phyloP scores from a whole-genome alignment of 2,113 vertebrate species.

The Potamarius usumacintae region DNA sequence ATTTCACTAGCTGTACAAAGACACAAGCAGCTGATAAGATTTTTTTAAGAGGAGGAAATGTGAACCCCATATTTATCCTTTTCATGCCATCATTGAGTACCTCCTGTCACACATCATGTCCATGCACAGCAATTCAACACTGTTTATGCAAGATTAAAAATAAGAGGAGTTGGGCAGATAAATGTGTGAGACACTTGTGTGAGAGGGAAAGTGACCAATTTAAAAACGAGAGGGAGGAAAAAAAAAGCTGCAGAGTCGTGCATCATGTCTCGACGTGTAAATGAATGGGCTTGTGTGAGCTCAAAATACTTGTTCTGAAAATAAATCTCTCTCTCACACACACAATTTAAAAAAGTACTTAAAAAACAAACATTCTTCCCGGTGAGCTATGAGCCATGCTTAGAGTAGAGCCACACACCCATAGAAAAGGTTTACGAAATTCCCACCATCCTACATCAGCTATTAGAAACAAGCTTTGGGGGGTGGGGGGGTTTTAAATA shows the following conservation, averaged over 20 bases:
- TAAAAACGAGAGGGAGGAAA: neutral
- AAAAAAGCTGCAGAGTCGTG: neutral
- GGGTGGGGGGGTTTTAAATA: neutral
- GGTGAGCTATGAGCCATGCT: neutral
- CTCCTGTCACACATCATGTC: neutral
- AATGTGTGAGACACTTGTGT: neutral
- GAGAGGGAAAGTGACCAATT: neutral
- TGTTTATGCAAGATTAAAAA: neutral
- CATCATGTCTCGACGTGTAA: neutral
- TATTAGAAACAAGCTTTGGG: neutral
- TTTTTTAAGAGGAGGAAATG: neutral
- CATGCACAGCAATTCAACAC: neutral
- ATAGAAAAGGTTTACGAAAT: neutral
- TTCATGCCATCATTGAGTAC: neutral
- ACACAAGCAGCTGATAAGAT: neutral
- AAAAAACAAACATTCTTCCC: no score
- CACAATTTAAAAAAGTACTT: neutral
- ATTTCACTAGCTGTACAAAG: neutral
- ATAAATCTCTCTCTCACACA: neutral
- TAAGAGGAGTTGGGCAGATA: neutral
- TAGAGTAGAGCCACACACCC: neutral
- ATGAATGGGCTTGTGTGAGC: neutral
- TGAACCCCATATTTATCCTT: neutral
- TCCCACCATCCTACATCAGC: neutral
- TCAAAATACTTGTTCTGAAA: constrained; percentile 5